Base-by-base conservation (phyloP, 2,888 invertebrate genomes). In the Dynastes tityus region DNA sequence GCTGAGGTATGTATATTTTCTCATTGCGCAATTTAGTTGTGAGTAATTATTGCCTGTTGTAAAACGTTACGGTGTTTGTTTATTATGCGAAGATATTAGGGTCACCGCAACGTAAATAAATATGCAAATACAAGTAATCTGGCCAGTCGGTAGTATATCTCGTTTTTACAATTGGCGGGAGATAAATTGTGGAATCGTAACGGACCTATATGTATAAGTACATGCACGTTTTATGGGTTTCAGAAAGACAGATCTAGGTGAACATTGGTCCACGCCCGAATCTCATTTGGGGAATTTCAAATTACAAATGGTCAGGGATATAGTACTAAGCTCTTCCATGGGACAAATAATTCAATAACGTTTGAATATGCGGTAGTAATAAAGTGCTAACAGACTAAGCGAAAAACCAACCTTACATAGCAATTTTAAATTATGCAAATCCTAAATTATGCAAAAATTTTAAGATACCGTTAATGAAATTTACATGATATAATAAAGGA, bases 61-160 rank as follows among this genome's bases (percentile, higher is more conserved):
- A 55, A 8, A 22, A 55, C 55, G 16, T 55, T 16, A 8, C 22
- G 55, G 22, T 22, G 55, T 55, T 8, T 55, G 55, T 55, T 55
- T 16, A 55, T 55, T 55, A 55, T 22, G 55, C 55, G 55, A 55
- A 22, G 55, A 16, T 55, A 55, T 55, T 55, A 55, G 22, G 55
- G 55, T 55, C 55, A 55, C 16, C 22, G 55, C 55, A 1, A 22
- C n/a, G 16, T 22, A 22, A 55, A 55, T 22, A 55, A 55, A 55
- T 55, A 22, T 55, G 22, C 55, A 55, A 22, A 55, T 2, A 16
- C 8, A 55, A 16, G 22, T 55, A 55, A 22, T 16, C 55, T 22
- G 22, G 22, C 22, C 16, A 55, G 55, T 2, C 27, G 22, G 22
- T 16, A 55, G 22, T 16, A 55, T 55, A 55, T 16, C 22, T 53